Evolutionary conservation across 1,140 invertebrate genomes (phyloP), one percentile per base, ranked within the genome.

Genomic region (Gonioctena quinquepunctata): DNA sequence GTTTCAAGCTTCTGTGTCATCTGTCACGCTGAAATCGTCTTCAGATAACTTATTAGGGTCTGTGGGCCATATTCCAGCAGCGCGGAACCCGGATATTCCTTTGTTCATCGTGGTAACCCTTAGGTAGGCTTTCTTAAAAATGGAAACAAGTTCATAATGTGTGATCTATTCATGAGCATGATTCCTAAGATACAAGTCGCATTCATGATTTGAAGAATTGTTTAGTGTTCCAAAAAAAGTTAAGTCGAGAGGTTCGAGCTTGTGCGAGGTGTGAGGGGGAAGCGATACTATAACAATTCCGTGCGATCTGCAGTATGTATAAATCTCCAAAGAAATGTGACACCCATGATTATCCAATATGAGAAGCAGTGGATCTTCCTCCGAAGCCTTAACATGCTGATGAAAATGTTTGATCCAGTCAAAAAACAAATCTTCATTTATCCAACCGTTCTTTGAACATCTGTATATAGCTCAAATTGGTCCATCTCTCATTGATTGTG

Each of bases 121-220:
- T 18, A n/a, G 52, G 52, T 56, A 56, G 6, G 52, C 52, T 56
- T 18, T 56, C 5, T 56, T 56, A 56, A 56, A 56, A 56, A 56
- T 56, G 21, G 52, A 56, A 22, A 18, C 52, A 56, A 56, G 52
- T 56, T 56, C 52, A 56, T 7, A 56, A 7, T 56, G 52, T 22
- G 52, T 56, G 52, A 56, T 56, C 52, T 56, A 7, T 56, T 56
- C 52, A 56, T 56, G 52, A 22, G 6, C 16, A 56, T 56, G 52
- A 56, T 5, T 56, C 18, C 16, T 56, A 6, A 56, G 52, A 56
- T 56, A 56, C 21, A 56, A 56, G n/a, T n/a, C n/a, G n/a, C n/a
- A n/a, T n/a, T n/a, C n/a, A n/a, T n/a, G n/a, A n/a, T n/a, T n/a
- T n/a, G n/a, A n/a, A n/a, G n/a, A n/a, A n/a, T n/a, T n/a, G n/a